phyloP scores from a whole-genome alignment of 2,113 vertebrate genomes.

The Uria lomvia region DNA sequence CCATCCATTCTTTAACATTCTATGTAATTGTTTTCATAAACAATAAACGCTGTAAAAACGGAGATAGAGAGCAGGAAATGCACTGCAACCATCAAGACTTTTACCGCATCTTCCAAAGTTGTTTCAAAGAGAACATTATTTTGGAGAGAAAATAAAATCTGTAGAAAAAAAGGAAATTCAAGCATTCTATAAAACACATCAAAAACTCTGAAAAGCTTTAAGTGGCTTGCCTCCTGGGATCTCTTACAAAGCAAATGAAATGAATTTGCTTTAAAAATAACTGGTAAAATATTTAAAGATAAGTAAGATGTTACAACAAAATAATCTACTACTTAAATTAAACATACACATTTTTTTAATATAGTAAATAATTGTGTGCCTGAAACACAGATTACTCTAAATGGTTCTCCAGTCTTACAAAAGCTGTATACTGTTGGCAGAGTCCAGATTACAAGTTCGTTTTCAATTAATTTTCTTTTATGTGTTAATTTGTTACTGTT shows the following conservation, averaged over 20 bases:
- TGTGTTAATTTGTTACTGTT: background rate
- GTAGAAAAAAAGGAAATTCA: background rate
- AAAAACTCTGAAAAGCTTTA: background rate
- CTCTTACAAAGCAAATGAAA: background rate
- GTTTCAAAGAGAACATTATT: background rate
- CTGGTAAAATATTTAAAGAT: slow-evolving; percentile 2
- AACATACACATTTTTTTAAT: background rate
- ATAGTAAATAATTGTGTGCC: background rate
- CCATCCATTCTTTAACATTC: background rate
- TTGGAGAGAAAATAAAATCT: background rate
- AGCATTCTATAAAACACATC: background rate
- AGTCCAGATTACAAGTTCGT: background rate
- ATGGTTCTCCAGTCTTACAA: background rate
- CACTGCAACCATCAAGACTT: background rate
- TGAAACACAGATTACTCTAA: background rate
- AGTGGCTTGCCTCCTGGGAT: background rate
- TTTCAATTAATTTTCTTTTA: background rate
- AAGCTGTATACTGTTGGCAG: background rate
- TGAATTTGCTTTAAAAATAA: background rate
- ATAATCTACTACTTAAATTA: background rate
- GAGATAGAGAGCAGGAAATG: background rate
- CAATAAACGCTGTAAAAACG: background rate
- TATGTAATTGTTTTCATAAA: background rate
- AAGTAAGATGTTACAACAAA: background rate
- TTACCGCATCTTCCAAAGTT: background rate